Conservation (phyloP, 2,113 vertebrate species). For the Myrmophylax atrothorax region DNA sequence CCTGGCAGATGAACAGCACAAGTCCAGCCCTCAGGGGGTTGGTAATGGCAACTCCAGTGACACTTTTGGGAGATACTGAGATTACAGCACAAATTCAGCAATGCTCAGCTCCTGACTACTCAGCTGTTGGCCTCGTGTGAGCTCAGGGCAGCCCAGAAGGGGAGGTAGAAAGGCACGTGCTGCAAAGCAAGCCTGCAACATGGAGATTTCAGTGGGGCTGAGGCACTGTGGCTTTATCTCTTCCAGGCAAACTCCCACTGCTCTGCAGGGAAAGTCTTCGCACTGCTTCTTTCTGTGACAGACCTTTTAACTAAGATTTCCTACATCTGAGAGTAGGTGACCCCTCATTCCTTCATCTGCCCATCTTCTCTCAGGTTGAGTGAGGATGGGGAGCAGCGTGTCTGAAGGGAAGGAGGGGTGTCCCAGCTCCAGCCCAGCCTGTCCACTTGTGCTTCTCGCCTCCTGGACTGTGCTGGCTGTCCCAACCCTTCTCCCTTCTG, state of each 20-base stretch:
- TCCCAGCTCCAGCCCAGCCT: not conserved
- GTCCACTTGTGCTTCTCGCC: not conserved
- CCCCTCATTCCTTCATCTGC: not conserved
- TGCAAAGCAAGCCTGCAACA: not conserved
- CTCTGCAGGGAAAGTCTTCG: not conserved
- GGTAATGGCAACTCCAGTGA: not conserved
- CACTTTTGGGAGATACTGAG: not conserved
- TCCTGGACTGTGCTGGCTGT: not conserved
- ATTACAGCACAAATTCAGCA: not conserved
- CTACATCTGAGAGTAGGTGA: not conserved
- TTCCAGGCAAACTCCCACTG: not conserved
- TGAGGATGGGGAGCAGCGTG: not conserved
- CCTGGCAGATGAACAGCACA: not conserved
- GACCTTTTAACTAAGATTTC: not conserved
- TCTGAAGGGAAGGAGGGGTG: not conserved
- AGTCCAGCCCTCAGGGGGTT: not conserved
- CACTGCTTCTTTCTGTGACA: not conserved
- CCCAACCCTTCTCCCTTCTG: not conserved
- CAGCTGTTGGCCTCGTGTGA: not conserved
- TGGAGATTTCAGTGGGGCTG: not conserved
- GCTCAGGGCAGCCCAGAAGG: not conserved
- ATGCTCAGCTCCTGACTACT: fast-evolving
- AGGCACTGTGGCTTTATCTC: not conserved
- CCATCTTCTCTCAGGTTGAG: not conserved
- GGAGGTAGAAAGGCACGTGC: not conserved